Evolutionary conservation across 2,113 vertebrate genomes (phyloP), one percentile per base, ranked within the genome.

Genomic region (Synchiropus splendidus): DNA sequence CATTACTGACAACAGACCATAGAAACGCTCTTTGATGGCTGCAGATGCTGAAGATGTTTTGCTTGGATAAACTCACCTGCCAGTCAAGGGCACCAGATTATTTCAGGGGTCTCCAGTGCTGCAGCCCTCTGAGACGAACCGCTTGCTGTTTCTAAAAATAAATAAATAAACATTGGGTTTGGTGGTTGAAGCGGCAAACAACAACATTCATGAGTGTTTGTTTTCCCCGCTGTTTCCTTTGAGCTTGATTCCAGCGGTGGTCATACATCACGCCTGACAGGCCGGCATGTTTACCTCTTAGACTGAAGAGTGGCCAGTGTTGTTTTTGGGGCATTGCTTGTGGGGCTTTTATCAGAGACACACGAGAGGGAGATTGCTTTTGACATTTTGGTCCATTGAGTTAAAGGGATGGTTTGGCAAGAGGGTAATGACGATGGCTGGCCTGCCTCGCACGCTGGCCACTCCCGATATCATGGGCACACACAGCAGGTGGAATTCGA

Each of bases 41-140:
- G 59, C 61, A 62, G 44, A 59, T 47, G 49, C 36, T 54, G 42
- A 17, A 42, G 55, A 59, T 60, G 65, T 64, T 65, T 66, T 59
- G 64, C 62, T 45, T 58, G 57, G 51, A 67, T 70, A 66, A 78
- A 69, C 63, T 55, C 72, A 75, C 68, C 77, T 79, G 72, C 42
- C 75, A 53, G 58, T 76, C 60, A 72, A 44, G 42, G 50, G 46
- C 50, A 54, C 69, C 48, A 55, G 60, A 45, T 66, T 63, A 70
- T 58, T 61, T 72, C 56, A 61, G 43, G 54, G 63, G 42, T 56
- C 56, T 61, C 54, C 47, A 40, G 55, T 46, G 16, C 48, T 39
- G 15, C 2, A 21, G 36, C 56, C 66, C 56, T 53, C 18, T 34
- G 73, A 77, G 67, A 64, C 45, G 17, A 56, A 69, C 50, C 48